Base-by-base conservation (phyloP, 2,888 invertebrate genomes). In the Uropetala carovei region DNA sequence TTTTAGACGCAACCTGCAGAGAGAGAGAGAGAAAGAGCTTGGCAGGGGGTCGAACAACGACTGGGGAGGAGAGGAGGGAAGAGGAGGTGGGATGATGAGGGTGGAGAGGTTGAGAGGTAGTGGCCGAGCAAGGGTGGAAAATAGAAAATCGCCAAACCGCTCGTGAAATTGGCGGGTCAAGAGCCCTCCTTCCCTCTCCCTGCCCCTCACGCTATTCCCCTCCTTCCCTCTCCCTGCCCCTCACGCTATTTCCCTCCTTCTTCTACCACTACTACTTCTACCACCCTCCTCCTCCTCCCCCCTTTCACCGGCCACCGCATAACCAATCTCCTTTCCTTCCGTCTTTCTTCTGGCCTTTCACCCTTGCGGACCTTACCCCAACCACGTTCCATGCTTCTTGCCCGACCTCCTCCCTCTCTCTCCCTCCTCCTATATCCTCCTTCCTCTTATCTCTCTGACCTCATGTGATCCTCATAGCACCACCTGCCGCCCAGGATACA, bases 131-230 rank as follows among this genome's bases (percentile, higher is more conserved):
- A 68, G 89, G 89, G 89, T 89, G 89, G 89, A 89, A 89, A 68
- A 89, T 89, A 89, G 89, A 89, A 89, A 89, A 89, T 89, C 89
- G 89, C 64, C 89, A 89, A 89, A 89, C 89, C 89, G 89, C 89
- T 89, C 89, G 89, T 89, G 68, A 89, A 89, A 89, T 89, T 89
- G 89, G 89, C 18, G 89, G 89, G 89, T 89, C 89, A 89, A 64
- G 89, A 68, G 89, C 75, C 10, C 27, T 27, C 27, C 68, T 18
- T 75, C 27, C 75, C 22, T 22, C 75, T 13, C 22, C 75, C 75
- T 27, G n/a, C 75, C 13, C 75, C 75, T 27, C 75, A 75, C 89
- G 10, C 58, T 56, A 75, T 22, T 83, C 22, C 11, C 83, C 83
- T 14, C 18, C 30, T 30, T 83, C 14, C 86, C 27, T 22, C 13